A percentile compares a stretch with the other conserved stretches of the same genome.
These are phyloP conservation scores for Drepanosiphum platanoidis DNA, from an alignment of 2,888 invertebrate genomes.

Conservation along the genomic window DNA sequence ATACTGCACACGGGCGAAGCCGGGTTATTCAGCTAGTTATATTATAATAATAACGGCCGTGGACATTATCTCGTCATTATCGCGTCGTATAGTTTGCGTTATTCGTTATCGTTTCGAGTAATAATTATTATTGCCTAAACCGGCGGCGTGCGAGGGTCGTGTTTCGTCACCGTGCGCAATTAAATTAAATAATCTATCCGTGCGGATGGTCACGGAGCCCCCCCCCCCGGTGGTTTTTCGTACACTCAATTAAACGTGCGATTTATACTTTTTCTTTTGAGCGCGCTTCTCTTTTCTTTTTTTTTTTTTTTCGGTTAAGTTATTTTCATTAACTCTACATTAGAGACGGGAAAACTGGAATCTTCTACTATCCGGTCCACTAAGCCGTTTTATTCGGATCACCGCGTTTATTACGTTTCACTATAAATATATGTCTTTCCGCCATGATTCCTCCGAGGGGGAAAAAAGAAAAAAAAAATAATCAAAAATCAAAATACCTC, in stretches of 20 bases:
- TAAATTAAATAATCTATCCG: not conserved
- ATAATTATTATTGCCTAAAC: not conserved
- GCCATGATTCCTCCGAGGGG: too few relatives aligned
- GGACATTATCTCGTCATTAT: too few relatives aligned
- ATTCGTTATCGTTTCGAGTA: too few relatives aligned
- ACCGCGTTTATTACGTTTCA: not conserved
- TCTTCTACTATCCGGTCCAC: not conserved
- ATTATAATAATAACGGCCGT: too few relatives aligned
- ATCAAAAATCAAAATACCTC: too few relatives aligned
- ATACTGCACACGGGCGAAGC: too few relatives aligned
- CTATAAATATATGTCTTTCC: too few relatives aligned
- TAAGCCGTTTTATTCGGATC: not conserved
- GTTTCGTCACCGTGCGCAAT: not conserved
- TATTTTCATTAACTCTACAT: not conserved
- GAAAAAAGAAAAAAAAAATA: too few relatives aligned
- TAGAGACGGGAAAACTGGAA: not conserved
- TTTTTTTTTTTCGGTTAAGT: not conserved
- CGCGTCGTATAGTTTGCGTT: too few relatives aligned
- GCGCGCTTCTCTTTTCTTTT: too few relatives aligned
- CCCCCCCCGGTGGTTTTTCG: not conserved
- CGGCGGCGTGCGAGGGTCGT: not conserved
- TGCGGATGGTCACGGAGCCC: not conserved
- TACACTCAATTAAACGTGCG: not conserved
- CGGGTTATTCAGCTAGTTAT: too few relatives aligned
- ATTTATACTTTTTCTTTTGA: not conserved